Evolutionary conservation across 1,140 invertebrate genomes (phyloP).

Genomic region (Macrocentrus cingulum): DNA sequence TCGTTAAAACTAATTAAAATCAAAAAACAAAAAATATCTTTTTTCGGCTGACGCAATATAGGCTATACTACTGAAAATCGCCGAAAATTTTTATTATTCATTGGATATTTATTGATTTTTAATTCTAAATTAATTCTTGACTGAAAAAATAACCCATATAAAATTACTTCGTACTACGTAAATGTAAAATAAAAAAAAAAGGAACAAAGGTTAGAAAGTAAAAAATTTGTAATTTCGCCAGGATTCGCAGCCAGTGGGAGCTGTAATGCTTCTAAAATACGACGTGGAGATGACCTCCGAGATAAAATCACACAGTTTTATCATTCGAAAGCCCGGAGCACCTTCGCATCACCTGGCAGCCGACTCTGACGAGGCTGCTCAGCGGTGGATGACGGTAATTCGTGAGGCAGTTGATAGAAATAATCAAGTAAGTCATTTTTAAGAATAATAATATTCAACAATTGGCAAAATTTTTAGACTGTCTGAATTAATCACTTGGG

Average conservation of each 20-base stretch:
- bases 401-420: slow-evolving; percentile 69
- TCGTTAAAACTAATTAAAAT: too few relatives aligned
- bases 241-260: slow-evolving; percentile 87
- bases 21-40: too few relatives aligned
- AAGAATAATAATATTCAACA: slow-evolving; percentile 37
- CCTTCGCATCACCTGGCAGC: slow-evolving; percentile 79
- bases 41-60: too few relatives aligned
- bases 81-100: background rate
- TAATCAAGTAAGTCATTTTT: slow-evolving; percentile 59
- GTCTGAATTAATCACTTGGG: background rate
- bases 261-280: slow-evolving; percentile 83
- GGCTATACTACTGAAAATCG: too few relatives aligned
- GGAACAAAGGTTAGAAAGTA: too few relatives aligned
- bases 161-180: too few relatives aligned
- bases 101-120: background rate
- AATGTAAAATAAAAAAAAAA: too few relatives aligned
- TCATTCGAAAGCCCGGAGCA: slow-evolving; percentile 76
- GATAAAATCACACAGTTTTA: slow-evolving; percentile 66
- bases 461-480: slow-evolving; percentile 4
- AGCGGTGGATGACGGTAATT: slow-evolving; percentile 75
- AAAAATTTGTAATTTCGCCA: slow-evolving; percentile 44
- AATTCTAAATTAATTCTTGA: too few relatives aligned
- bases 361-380: slow-evolving; percentile 73
- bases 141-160: too few relatives aligned
- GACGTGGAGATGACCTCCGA: slow-evolving; percentile 70